Conservation (phyloP, 2,113 vertebrate genomes). For the Sceloporus tristichus region DNA sequence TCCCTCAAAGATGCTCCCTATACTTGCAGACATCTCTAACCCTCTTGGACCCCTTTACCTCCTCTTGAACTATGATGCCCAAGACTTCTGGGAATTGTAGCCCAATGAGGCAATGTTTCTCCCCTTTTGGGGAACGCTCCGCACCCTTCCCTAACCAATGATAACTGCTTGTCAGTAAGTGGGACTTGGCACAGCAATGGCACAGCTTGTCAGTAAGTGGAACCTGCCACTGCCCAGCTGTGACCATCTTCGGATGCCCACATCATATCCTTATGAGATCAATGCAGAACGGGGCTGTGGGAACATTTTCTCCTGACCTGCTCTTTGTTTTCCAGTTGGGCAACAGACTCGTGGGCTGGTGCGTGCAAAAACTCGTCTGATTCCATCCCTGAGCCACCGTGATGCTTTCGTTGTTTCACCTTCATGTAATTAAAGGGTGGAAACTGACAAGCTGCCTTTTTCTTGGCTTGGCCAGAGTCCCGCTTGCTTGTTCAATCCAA, state of each 20-base stretch:
- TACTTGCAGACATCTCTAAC: too few species aligned
- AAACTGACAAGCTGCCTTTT: slow-evolving; percentile 21
- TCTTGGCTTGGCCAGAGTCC: slow-evolving; percentile 30
- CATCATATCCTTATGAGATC: background rate
- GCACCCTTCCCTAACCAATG: background rate
- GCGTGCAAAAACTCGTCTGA: slow-evolving; percentile 24
- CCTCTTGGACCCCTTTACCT: too few species aligned
- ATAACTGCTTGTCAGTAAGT: background rate
- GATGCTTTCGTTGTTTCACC: slow-evolving; percentile 28
- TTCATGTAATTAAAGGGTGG: slow-evolving; percentile 39
- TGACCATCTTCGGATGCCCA: background rate
- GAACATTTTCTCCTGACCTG: slow-evolving; percentile 16
- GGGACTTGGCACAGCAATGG: too few species aligned
- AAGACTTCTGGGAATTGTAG: background rate
- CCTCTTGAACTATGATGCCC: background rate
- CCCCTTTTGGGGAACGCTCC: background rate
- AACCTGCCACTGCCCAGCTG: background rate
- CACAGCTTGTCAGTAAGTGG: background rate
- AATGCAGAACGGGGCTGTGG: too few species aligned
- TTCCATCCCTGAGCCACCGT: background rate
- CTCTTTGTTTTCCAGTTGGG: slow-evolving; percentile 21
- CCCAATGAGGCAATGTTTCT: background rate
- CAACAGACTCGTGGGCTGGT: background rate
- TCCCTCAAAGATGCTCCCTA: too few species aligned
- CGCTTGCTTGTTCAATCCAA: slow-evolving; percentile 12